These are phyloP conservation scores for Proterorhinus semilunaris DNA, from an alignment of 2,113 vertebrate species.

Conservation along the genomic window DNA sequence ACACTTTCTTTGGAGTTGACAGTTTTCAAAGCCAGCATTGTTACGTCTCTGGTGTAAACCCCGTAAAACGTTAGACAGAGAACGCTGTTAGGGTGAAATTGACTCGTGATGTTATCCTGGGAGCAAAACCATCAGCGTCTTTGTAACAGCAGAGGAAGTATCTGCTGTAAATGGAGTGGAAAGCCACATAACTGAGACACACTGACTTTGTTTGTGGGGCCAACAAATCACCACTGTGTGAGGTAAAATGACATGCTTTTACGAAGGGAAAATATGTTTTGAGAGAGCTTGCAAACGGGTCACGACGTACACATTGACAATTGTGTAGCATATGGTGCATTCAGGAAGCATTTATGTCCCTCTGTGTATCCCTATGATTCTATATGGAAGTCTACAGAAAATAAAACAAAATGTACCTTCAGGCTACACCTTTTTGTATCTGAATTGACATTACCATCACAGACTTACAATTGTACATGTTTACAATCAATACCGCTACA, in stretches of 20 bases:
- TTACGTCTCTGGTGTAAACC: no score
- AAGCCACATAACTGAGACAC: conserved; percentile 10
- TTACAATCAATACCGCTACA: no score
- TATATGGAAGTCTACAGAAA: background rate
- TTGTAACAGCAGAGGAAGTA: background rate
- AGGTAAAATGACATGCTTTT: background rate
- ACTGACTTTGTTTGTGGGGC: background rate
- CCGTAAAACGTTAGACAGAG: background rate
- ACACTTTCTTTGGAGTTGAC: background rate
- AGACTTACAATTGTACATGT: no score
- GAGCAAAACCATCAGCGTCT: background rate
- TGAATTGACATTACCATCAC: no score
- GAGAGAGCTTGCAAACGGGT: background rate
- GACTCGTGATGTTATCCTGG: background rate
- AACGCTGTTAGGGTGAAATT: background rate
- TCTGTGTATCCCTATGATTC: background rate
- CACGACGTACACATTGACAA: background rate
- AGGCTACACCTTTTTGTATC: no score
- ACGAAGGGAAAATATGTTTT: background rate
- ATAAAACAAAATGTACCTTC: no score
- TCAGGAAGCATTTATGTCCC: no score
- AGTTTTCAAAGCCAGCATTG: background rate
- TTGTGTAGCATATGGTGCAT: background rate
- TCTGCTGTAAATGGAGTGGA: conserved; percentile 8
- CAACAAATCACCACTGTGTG: background rate